Conservation (phyloP, 2,888 invertebrate genomes). For the Ferdinandea cuprea region DNA sequence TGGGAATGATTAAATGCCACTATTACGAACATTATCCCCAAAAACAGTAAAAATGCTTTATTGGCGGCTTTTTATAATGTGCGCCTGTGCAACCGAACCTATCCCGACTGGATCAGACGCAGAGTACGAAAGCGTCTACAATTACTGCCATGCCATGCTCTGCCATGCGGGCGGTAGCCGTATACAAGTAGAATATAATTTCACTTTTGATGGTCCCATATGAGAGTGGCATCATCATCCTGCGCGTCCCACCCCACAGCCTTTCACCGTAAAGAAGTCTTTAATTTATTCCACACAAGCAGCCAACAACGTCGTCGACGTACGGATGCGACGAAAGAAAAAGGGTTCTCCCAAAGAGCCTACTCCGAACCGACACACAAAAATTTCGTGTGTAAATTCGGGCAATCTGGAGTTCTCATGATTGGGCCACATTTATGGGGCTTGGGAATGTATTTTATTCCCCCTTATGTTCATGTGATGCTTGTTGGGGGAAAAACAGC, state of each 20-base stretch:
- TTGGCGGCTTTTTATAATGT: slow-evolving; percentile 46
- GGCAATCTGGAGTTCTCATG: slow-evolving; percentile 70
- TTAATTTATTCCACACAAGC: slow-evolving; percentile 71
- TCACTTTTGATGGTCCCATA: slow-evolving; percentile 65
- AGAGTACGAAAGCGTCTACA: slow-evolving; percentile 46
- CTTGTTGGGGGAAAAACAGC: slow-evolving; percentile 34
- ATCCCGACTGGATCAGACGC: slow-evolving; percentile 6
- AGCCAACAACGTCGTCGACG: slow-evolving; percentile 26
- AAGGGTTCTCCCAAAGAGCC: slow-evolving; percentile 48
- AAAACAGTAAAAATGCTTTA: slow-evolving; percentile 58
- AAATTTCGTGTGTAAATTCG: slow-evolving; percentile 71
- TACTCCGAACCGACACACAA: slow-evolving; percentile 50
- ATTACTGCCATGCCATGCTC: slow-evolving; percentile 60
- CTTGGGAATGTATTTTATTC: slow-evolving; percentile 69
- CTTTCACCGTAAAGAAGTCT: slow-evolving; percentile 36
- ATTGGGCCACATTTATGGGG: slow-evolving; percentile 72
- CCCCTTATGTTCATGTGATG: slow-evolving; percentile 44
- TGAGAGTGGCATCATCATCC: slow-evolving; percentile 32
- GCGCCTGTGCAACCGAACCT: slow-evolving; percentile 52
- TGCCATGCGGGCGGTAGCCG: slow-evolving; percentile 64
- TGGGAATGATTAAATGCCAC: slow-evolving; percentile 67
- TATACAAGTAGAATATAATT: slow-evolving; percentile 64
- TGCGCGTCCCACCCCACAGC: not conserved
- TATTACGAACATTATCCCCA: slow-evolving; percentile 59
- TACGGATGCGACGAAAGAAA: slow-evolving; percentile 58